Evolutionary conservation across 2,888 invertebrate species (phyloP).

Genomic region (Cancer borealis): DNA sequence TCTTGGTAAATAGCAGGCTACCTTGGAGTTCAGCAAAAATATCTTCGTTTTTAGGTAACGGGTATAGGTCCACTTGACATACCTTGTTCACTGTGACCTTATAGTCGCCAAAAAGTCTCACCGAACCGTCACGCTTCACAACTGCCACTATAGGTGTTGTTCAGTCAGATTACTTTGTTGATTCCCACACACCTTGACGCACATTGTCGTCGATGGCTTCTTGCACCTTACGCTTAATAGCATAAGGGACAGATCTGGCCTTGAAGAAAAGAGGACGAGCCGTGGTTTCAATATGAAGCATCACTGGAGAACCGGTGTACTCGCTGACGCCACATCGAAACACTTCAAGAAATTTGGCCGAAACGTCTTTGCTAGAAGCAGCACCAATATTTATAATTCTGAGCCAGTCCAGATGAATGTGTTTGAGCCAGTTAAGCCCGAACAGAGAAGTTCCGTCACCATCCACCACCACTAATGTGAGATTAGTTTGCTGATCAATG

Average conservation of each 20-base stretch:
- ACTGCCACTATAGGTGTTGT: constrained; percentile 6
- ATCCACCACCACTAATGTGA: neutral
- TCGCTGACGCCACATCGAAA: neutral
- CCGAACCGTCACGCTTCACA: constrained; percentile 41
- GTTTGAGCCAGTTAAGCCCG: neutral
- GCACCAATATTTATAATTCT: neutral
- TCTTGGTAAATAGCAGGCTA: constrained; percentile 18
- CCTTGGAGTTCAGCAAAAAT: constrained; percentile 25
- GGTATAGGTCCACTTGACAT: constrained; percentile 35
- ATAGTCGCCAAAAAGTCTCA: constrained; percentile 34
- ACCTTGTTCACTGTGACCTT: constrained; percentile 46
- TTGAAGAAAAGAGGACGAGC: constrained; percentile 33
- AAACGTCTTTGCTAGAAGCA: neutral
- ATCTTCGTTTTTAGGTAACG: constrained; percentile 2
- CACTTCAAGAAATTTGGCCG: constrained; percentile 28
- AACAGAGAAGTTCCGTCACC: neutral
- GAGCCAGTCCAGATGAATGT: neutral
- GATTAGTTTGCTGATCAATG: neutral
- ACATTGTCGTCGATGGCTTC: constrained; percentile 38
- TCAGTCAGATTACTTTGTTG: neutral
- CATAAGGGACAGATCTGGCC: constrained; percentile 44
- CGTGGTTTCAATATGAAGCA: neutral
- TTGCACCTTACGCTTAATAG: constrained; percentile 35
- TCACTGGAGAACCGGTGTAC: constrained; percentile 31
- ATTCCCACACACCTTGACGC: neutral